These are phyloP conservation scores for Hypotaenidia okinawae DNA, from an alignment of 2,797 vertebrate species.

Conservation along the genomic window DNA sequence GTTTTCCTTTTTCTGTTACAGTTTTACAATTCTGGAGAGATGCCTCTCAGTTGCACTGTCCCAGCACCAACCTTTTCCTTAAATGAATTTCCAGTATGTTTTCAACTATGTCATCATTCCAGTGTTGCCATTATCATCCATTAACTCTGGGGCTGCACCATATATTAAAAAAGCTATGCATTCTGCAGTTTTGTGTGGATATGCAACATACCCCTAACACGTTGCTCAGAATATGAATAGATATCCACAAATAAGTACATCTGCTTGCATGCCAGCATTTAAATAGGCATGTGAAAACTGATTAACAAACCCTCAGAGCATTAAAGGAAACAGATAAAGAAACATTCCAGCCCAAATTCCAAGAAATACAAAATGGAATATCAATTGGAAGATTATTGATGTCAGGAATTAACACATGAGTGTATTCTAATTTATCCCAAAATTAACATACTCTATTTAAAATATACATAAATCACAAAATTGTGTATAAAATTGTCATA, in stretches of 20 bases:
- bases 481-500: not conserved
- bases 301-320: not conserved
- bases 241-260: not conserved
- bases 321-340: not conserved
- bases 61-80: not conserved
- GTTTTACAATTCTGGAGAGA: not conserved
- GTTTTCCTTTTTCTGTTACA: not conserved
- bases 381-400: not conserved
- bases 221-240: not conserved
- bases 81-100: not conserved
- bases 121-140: not conserved
- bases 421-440: not conserved
- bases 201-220: not conserved
- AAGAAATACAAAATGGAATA: not conserved
- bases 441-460: not conserved
- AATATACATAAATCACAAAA: not conserved
- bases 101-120: not conserved
- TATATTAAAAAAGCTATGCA: not conserved
- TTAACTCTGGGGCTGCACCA: not conserved
- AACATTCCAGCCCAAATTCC: not conserved
- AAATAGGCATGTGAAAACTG: not conserved
- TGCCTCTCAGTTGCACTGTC: not conserved
- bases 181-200: not conserved
- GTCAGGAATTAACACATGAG: not conserved
- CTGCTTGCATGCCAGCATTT: not conserved